These are phyloP conservation scores for Dinoponera quadriceps DNA, from an alignment of 1,140 invertebrate species.

Conservation along the genomic window DNA sequence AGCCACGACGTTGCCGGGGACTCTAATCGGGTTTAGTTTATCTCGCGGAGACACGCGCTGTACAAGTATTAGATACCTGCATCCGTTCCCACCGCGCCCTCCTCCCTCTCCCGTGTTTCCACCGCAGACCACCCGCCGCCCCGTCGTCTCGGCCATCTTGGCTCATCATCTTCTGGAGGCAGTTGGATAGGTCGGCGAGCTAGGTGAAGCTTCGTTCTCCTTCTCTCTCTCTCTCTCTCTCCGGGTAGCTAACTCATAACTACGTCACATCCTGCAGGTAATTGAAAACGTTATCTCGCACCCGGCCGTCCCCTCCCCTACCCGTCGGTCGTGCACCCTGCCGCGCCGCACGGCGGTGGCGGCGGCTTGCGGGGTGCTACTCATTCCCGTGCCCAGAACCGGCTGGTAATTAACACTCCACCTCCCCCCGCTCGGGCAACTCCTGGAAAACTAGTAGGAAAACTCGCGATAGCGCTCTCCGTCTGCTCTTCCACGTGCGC, in stretches of 20 bases:
- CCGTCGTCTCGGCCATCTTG: constrained; percentile 75
- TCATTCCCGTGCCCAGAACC: constrained; percentile 65
- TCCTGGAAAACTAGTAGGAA: constrained; percentile 80
- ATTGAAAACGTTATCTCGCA: constrained; percentile 86
- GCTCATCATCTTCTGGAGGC: constrained; percentile 81
- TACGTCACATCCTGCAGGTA: constrained; percentile 85
- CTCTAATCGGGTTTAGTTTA: constrained; percentile 80
- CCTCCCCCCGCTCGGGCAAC: constrained; percentile 73
- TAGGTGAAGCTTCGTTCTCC: constrained; percentile 57
- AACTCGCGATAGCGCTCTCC: constrained; percentile 79
- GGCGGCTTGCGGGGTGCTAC: constrained; percentile 48
- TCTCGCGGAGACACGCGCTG: constrained; percentile 77
- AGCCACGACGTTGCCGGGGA: not conserved
- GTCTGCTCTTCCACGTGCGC: constrained; percentile 57
- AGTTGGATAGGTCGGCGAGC: constrained; percentile 74
- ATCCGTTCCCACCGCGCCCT: constrained; percentile 49
- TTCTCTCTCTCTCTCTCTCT: constrained; percentile 66
- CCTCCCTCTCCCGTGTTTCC: constrained; percentile 44
- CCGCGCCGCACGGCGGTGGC: constrained; percentile 2
- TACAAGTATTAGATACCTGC: constrained; percentile 74
- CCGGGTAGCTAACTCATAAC: constrained; percentile 84
- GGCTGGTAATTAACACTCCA: constrained; percentile 83
- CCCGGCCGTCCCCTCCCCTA: constrained; percentile 67
- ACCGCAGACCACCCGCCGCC: constrained; percentile 62
- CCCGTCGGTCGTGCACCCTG: constrained; percentile 41